Conservation (phyloP, 1,140 invertebrate species). For the Polypedilum pembai region DNA sequence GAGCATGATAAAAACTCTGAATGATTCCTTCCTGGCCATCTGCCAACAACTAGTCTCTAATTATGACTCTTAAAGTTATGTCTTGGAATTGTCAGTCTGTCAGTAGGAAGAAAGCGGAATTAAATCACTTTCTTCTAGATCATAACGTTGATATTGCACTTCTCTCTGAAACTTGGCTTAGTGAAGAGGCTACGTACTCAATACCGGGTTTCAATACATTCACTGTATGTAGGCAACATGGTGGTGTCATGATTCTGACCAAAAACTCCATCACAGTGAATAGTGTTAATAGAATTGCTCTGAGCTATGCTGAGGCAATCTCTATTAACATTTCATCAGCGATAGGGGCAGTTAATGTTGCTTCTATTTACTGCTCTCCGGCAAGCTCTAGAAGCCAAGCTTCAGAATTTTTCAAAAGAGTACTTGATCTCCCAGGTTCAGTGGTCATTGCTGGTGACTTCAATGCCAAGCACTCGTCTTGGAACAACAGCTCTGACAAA, state of each 20-base stretch:
- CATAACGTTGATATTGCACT: background rate
- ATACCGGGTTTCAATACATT: background rate
- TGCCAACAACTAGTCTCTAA: background rate
- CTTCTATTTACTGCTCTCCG: slow-evolving; percentile 13
- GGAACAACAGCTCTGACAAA: background rate
- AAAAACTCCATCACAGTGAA: background rate
- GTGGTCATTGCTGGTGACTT: slow-evolving; percentile 2
- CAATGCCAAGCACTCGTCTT: background rate
- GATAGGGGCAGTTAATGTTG: background rate
- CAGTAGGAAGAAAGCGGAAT: background rate
- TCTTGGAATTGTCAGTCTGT: slow-evolving; percentile 9
- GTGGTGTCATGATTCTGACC: background rate
- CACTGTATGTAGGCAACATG: background rate
- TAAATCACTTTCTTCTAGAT: background rate
- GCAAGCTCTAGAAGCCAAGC: background rate
- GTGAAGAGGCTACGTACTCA: background rate
- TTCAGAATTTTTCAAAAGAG: background rate
- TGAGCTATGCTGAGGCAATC: background rate
- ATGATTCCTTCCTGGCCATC: background rate
- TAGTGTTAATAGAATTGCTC: background rate
- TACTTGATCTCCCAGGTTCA: background rate
- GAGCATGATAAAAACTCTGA: background rate
- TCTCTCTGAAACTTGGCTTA: background rate
- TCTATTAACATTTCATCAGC: background rate
- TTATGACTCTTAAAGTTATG: background rate